Percentiles rank a stretch among this genome's conserved stretches.
These are phyloP conservation scores for Ischnus inquisitorius DNA, from an alignment of 2,888 invertebrate genomes.

Conservation along the genomic window DNA sequence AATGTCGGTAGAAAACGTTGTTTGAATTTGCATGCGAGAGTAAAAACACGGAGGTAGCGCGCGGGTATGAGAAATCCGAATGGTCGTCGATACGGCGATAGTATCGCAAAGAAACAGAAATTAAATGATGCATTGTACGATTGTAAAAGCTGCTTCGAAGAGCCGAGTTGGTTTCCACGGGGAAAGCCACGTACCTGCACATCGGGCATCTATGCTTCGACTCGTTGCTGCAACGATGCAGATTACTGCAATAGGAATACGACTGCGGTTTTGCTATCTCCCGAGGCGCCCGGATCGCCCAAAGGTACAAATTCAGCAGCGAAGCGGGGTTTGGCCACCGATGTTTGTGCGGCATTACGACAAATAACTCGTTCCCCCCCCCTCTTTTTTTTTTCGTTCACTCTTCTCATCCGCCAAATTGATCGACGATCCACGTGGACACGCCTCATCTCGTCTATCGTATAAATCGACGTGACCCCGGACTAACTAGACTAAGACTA, in stretches of 20 bases:
- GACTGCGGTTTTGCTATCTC: constrained; percentile 83
- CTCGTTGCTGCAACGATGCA: constrained; percentile 86
- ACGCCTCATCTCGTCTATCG: constrained; percentile 24
- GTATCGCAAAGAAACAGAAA: constrained; percentile 23
- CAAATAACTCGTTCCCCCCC: constrained; percentile 53
- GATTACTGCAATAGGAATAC: constrained; percentile 88
- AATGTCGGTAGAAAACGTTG: no score
- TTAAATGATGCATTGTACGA: constrained; percentile 77
- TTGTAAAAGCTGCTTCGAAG: constrained; percentile 85
- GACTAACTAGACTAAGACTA: constrained; percentile 34
- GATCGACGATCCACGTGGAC: constrained; percentile 12
- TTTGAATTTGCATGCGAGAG: no score
- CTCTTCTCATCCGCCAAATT: constrained; percentile 28
- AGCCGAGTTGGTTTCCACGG: constrained; percentile 88
- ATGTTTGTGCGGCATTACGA: constrained; percentile 80
- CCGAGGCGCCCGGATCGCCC: constrained; percentile 80
- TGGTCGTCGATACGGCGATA: background rate
- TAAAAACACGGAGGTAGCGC: no score
- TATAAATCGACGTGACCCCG: background rate
- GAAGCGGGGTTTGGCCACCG: constrained; percentile 84
- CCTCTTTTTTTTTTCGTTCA: background rate
- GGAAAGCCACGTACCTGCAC: constrained; percentile 87
- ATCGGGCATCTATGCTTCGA: constrained; percentile 82
- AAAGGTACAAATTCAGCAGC: constrained; percentile 67
- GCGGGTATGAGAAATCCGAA: background rate